Base-by-base conservation (phyloP, 2,113 vertebrate species). In the Apaloderma vittatum region DNA sequence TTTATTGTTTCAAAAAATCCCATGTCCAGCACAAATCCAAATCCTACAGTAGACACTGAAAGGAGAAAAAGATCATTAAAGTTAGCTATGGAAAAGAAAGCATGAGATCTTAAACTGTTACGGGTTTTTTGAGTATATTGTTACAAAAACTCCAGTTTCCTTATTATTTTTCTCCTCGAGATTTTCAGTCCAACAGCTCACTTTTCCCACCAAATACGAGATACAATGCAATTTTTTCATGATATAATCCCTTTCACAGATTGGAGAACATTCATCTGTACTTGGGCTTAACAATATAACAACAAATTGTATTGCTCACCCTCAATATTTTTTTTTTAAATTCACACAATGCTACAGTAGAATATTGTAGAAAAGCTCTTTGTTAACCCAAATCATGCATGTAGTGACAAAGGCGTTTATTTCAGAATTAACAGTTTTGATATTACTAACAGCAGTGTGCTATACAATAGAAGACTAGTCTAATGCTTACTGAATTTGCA, bases 11-110 rank as follows among this genome's bases (percentile, higher is more conserved):
- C 99, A 97, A 99, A 92, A 80, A 99, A 98, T 0, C 99, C 99
- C 99, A 99, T 99, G 83, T 99, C 99, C 96, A 99, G 96, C 73
- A 99, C 99, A 97, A 99, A 98, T 83, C 99, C 99, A 93, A 99
- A 99, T 77, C 99, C 99, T 90, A 99, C 80, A 2, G 99, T 99
- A 43, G 99, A 99, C 74, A 99, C 99, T 99, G 97, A 77, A 94
- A 95, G 45, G 57, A 78, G 79, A 94, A 54, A 21, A 68, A 70
- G 2, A 32, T 77, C n/a, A 62, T 49, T 76, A 15, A 83, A 70
- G n/a, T 68, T 52, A 91, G 30, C 58, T 43, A 15, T 40, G 26
- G 40, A 59, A 90, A 88, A 7, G 9, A 61, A 76, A 80, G 11
- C 21, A 67, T 23, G 4, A 66, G 7, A 61, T n/a, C 45, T 72